Evolutionary conservation across 2,888 invertebrate species (phyloP).

Genomic region (Bellardia pandia): DNA sequence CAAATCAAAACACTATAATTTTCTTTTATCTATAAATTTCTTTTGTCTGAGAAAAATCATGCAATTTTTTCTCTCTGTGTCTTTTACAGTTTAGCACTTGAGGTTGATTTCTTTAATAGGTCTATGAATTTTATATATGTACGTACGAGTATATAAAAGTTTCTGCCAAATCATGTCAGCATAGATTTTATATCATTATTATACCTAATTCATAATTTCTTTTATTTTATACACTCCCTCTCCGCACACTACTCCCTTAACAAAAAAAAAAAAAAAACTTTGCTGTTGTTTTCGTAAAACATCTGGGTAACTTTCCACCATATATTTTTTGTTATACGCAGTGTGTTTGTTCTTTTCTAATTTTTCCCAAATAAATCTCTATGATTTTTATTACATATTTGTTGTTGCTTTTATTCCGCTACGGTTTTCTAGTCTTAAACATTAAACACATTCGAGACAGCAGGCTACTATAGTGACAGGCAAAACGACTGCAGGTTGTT

Average conservation of each 20-base stretch:
- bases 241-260: background rate
- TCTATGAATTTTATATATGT: slow-evolving; percentile 67
- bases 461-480: too few species aligned
- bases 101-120: slow-evolving; percentile 73
- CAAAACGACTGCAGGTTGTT: too few species aligned
- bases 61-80: background rate
- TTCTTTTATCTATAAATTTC: background rate
- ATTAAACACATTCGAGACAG: too few species aligned
- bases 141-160: slow-evolving; percentile 56
- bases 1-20: too few species aligned
- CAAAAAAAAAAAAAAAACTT: slow-evolving; percentile 2
- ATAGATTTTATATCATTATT: slow-evolving; percentile 78
- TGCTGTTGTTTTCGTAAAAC: slow-evolving; percentile 45
- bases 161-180: slow-evolving; percentile 82
- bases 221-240: background rate
- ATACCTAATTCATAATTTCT: slow-evolving; percentile 46
- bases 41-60: background rate
- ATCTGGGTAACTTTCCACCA: slow-evolving; percentile 67
- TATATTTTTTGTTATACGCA: slow-evolving; percentile 28
- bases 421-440: slow-evolving; percentile 30
- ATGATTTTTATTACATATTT: slow-evolving; percentile 5
- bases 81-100: slow-evolving; percentile 45
- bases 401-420: slow-evolving; percentile 1
- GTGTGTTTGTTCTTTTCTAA: background rate
- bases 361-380: slow-evolving; percentile 44